These are phyloP conservation scores for Tetranychus piercei DNA, from an alignment of 2,888 invertebrate genomes.

Conservation along the genomic window DNA sequence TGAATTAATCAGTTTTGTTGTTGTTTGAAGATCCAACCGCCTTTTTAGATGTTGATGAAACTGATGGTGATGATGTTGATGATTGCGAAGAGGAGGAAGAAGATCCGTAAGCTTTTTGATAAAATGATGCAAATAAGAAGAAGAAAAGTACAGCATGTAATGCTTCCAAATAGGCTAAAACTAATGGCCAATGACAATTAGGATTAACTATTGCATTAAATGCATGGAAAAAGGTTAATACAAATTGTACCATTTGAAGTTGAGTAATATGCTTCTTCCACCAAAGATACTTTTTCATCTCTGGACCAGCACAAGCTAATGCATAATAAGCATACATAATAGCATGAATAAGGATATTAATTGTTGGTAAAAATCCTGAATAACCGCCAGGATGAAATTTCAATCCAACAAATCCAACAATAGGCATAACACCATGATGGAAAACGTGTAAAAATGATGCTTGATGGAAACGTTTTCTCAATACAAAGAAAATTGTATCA, in stretches of 20 bases:
- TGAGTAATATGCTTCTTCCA: conserved; percentile 22
- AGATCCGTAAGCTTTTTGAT: conserved; percentile 3
- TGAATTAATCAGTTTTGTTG: background rate
- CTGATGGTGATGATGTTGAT: background rate
- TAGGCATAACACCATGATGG: conserved; percentile 18
- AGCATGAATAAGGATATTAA: conserved; percentile 17
- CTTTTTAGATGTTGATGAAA: background rate
- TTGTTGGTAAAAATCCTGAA: conserved; percentile 15
- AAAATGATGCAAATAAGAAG: conserved; percentile 16
- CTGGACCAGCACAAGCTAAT: conserved; percentile 19
- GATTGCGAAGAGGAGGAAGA: background rate
- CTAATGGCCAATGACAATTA: conserved; percentile 13
- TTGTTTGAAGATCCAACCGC: background rate
- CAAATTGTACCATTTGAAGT: conserved; percentile 20
- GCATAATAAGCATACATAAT: conserved; percentile 22
- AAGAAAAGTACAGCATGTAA: conserved; percentile 11
- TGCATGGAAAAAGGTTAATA: conserved; percentile 16
- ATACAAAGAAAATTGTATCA: conserved; percentile 21
- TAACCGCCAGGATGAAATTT: conserved; percentile 12
- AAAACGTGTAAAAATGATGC: conserved; percentile 17
- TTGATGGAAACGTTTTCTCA: conserved; percentile 19
- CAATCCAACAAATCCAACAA: conserved; percentile 13
- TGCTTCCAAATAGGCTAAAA: conserved; percentile 7
- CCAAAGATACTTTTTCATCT: conserved; percentile 19
- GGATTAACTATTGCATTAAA: conserved; percentile 9